Evolutionary conservation across 2,113 vertebrate genomes (phyloP).

Genomic region (Tachysurus fulvidraco): DNA sequence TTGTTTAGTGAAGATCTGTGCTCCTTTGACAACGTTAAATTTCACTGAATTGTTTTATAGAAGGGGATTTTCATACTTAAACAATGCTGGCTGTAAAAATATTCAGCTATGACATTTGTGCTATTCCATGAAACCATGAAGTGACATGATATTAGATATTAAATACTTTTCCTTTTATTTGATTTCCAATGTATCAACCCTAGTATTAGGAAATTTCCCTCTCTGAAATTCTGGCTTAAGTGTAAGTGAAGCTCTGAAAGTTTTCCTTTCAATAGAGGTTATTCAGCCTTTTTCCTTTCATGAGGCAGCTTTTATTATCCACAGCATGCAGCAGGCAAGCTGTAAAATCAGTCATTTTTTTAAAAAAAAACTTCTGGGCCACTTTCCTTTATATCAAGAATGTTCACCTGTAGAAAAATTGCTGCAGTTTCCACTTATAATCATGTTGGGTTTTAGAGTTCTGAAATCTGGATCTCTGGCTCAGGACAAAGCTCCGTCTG

Average conservation of each 20-base stretch:
- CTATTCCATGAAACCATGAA: neutral
- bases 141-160: constrained; percentile 11
- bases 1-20: neutral
- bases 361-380: constrained; percentile 11
- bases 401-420: constrained; percentile 57
- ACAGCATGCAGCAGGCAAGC: neutral
- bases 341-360: constrained; percentile 12
- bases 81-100: constrained; percentile 2
- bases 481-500: neutral
- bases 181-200: neutral
- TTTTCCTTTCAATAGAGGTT: neutral
- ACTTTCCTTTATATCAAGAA: constrained; percentile 40
- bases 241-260: neutral
- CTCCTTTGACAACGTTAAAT: constrained; percentile 3
- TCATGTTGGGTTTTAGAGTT: constrained; percentile 43
- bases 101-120: neutral
- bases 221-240: neutral
- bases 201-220: neutral
- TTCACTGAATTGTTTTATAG: neutral
- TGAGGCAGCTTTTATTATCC: neutral
- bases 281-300: constrained; percentile 13
- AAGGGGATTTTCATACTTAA: neutral
- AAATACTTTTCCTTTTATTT: neutral
- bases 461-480: neutral
- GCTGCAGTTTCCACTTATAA: constrained; percentile 65